Percentiles rank a stretch among this genome's conserved stretches.
Evolutionary conservation across 2,888 invertebrate genomes (phyloP).

Genomic region (Brachynemurus nebulosus): DNA sequence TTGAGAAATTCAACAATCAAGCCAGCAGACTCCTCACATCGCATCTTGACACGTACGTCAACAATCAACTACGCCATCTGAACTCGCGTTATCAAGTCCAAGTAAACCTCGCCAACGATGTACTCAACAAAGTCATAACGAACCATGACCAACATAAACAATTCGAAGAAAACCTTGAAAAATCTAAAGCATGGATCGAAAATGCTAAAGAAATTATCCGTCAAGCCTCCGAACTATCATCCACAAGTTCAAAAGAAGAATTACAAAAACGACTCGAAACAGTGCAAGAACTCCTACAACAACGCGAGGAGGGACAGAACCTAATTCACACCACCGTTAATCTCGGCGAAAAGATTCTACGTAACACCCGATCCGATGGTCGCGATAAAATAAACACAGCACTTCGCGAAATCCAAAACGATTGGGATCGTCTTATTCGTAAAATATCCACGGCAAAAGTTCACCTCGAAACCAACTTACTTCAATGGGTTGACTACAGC

Average conservation of each 20-base stretch:
- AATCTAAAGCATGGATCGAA: constrained; percentile 74
- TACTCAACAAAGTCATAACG: constrained; percentile 78
- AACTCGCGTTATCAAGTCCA: constrained; percentile 83
- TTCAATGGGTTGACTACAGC: constrained; percentile 95
- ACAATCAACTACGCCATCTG: constrained; percentile 70
- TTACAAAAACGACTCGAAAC: constrained; percentile 66
- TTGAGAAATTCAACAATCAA: constrained; percentile 69
- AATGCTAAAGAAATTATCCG: constrained; percentile 72
- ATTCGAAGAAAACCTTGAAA: constrained; percentile 60
- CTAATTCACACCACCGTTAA: constrained; percentile 76
- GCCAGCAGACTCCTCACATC: constrained; percentile 65
- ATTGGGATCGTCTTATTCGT: constrained; percentile 84
- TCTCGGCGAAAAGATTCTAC: constrained; percentile 76
- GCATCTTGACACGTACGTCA: constrained; percentile 75
- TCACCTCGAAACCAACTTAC: constrained; percentile 72
- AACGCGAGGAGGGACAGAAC: constrained; percentile 77
- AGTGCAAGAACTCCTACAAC: constrained; percentile 64
- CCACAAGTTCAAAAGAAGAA: constrained; percentile 66
- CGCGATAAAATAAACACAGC: constrained; percentile 75
- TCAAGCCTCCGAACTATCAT: constrained; percentile 64
- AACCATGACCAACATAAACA: constrained; percentile 74
- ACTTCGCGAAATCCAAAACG: constrained; percentile 77
- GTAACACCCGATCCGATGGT: constrained; percentile 81
- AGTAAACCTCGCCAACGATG: constrained; percentile 77
- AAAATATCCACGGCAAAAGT: constrained; percentile 87